Percentiles rank a stretch among this genome's conserved stretches.
Evolutionary conservation across 1,140 invertebrate species (phyloP).

Genomic region (Temnothorax curvispinosus): DNA sequence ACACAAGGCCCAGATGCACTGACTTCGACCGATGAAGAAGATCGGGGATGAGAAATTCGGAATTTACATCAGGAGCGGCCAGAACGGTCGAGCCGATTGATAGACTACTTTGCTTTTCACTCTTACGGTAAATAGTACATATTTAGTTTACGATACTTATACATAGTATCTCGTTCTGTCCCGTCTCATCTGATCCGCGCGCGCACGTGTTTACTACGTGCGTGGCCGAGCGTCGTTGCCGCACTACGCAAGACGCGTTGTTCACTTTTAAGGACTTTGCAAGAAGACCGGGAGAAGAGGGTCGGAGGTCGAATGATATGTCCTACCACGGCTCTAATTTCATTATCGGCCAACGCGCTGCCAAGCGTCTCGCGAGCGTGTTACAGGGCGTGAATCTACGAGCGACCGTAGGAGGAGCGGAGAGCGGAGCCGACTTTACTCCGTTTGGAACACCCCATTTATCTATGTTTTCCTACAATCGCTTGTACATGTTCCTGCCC

Average conservation of each 20-base stretch:
- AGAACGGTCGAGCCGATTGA: background rate
- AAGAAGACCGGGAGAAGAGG: background rate
- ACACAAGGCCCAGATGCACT: background rate
- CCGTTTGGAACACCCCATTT: background rate
- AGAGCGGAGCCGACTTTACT: background rate
- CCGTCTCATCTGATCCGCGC: background rate
- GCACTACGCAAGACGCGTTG: background rate
- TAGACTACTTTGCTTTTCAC: slow-evolving; percentile 5
- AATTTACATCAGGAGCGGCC: background rate
- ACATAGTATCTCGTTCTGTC: background rate
- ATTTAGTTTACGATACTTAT: background rate
- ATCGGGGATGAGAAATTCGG: background rate
- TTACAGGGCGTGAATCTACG: background rate
- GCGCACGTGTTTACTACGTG: background rate
- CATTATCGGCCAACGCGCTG: slow-evolving; percentile 68
- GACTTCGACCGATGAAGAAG: background rate
- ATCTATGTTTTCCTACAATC: background rate
- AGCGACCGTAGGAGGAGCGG: background rate
- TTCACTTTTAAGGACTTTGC: slow-evolving; percentile 41
- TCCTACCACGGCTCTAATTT: slow-evolving; percentile 70
- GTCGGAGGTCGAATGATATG: slow-evolving; percentile 69
- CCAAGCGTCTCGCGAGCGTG: background rate
- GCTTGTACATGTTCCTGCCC: background rate
- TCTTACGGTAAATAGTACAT: slow-evolving; percentile 39
- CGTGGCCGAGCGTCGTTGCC: slow-evolving; percentile 10